Conservation (phyloP, 2,888 invertebrate genomes). For the Caenorhabditis afra region DNA sequence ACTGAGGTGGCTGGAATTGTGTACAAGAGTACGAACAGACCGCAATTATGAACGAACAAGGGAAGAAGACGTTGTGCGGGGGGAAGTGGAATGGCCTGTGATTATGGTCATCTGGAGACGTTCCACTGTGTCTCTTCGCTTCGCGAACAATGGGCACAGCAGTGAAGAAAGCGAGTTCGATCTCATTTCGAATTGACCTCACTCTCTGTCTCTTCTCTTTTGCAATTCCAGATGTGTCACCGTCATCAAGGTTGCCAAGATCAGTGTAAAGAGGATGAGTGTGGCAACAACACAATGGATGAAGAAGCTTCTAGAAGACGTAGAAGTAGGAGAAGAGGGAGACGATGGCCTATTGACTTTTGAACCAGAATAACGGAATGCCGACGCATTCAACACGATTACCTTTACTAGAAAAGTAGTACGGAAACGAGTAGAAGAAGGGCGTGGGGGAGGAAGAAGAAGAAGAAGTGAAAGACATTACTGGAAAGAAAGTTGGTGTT, state of each 20-base stretch:
- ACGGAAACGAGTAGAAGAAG: constrained; percentile 4
- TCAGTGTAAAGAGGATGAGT: constrained; percentile 14
- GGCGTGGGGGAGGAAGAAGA: not conserved
- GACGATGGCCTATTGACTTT: constrained; percentile 14
- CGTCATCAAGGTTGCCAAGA: constrained; percentile 11
- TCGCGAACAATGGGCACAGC: constrained; percentile 19
- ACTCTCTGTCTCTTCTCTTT: not conserved
- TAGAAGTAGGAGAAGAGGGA: no score
- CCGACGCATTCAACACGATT: not conserved
- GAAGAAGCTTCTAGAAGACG: no score
- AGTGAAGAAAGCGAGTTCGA: constrained; percentile 7
- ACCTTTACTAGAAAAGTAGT: not conserved
- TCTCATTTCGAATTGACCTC: constrained; percentile 13
- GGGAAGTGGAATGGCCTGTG: not conserved
- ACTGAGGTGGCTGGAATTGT: not conserved
- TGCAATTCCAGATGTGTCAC: constrained; percentile 38
- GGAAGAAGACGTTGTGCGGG: no score
- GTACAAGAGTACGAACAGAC: not conserved
- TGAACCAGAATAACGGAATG: constrained; percentile 13
- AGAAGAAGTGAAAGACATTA: constrained; percentile 22
- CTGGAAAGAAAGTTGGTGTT: constrained; percentile 40
- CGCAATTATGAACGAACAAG: constrained; percentile 3
- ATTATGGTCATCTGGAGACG: constrained; percentile 4
- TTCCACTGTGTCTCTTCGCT: not conserved
- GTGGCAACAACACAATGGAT: constrained; percentile 4